Conservation (phyloP, 2,113 vertebrate species). For the Psophia crepitans region DNA sequence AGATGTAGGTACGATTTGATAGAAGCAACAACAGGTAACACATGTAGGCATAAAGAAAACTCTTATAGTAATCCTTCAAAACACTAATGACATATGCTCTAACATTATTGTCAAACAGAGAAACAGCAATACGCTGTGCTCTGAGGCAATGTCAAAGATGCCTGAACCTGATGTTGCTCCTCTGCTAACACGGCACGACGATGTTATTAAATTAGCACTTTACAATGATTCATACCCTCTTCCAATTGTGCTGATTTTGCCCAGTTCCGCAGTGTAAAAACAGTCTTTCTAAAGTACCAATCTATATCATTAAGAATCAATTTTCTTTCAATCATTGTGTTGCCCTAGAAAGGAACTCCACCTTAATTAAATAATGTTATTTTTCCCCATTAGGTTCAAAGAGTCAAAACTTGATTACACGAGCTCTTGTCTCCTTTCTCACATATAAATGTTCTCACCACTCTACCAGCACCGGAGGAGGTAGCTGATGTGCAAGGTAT, state of each 20-base stretch:
- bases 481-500: neutral
- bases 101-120: neutral
- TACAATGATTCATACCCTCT: neutral
- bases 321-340: neutral
- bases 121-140: neutral
- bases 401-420: slow-evolving; percentile 7
- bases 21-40: neutral
- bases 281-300: neutral
- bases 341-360: slow-evolving; percentile 13
- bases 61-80: neutral
- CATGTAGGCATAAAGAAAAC: neutral
- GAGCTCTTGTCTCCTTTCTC: neutral
- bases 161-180: neutral
- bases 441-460: neutral
- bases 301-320: slow-evolving; percentile 24
- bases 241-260: slow-evolving; percentile 6
- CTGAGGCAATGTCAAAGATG: slow-evolving; percentile 2
- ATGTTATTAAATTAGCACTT: slow-evolving; percentile 29
- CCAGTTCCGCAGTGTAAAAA: neutral
- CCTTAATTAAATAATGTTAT: slow-evolving; percentile 30
- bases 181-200: neutral
- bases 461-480: neutral
- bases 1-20: neutral
- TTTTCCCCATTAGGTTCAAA: neutral
- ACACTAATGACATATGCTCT: neutral